Evolutionary conservation across 2,113 vertebrate genomes (phyloP).

Genomic region (Paracanthobrama guichenoti): DNA sequence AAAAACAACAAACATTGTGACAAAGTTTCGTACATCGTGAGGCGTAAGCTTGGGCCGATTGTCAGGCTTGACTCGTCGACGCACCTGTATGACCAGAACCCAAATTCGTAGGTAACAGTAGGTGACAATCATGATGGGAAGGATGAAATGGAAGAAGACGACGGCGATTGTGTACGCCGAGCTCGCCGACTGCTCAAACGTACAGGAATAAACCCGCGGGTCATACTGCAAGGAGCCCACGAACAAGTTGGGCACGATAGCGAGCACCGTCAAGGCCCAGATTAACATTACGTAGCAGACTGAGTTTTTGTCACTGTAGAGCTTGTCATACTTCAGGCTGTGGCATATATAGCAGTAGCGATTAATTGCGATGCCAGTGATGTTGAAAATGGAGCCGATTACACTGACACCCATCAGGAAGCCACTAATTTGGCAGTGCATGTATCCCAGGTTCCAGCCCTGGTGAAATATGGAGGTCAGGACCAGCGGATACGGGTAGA

Average conservation of each 20-base stretch:
- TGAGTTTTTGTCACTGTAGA: conserved; percentile 90
- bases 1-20: conserved; percentile 97
- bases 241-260: conserved; percentile 89
- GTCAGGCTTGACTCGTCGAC: conserved; percentile 86
- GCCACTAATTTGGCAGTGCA: conserved; percentile 93
- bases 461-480: conserved; percentile 89
- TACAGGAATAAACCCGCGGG: conserved; percentile 91
- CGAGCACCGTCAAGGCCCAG: conserved; percentile 87
- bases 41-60: conserved; percentile 86
- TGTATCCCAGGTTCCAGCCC: conserved; percentile 88
- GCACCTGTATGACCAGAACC: conserved; percentile 92
- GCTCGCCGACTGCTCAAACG: conserved; percentile 90
- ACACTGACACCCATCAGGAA: conserved; percentile 96
- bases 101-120: conserved; percentile 97
- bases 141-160: conserved; percentile 94
- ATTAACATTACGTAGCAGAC: conserved; percentile 89
- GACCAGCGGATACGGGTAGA: conserved; percentile 94
- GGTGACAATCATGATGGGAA: conserved; percentile 89
- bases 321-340: conserved; percentile 89
- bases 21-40: conserved; percentile 91
- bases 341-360: conserved; percentile 98
- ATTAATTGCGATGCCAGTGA: conserved; percentile 95
- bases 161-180: conserved; percentile 90
- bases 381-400: conserved; percentile 95
- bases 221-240: conserved; percentile 91